phyloP scores from a whole-genome alignment of 2,113 vertebrate genomes.

The Anolis sagrei region DNA sequence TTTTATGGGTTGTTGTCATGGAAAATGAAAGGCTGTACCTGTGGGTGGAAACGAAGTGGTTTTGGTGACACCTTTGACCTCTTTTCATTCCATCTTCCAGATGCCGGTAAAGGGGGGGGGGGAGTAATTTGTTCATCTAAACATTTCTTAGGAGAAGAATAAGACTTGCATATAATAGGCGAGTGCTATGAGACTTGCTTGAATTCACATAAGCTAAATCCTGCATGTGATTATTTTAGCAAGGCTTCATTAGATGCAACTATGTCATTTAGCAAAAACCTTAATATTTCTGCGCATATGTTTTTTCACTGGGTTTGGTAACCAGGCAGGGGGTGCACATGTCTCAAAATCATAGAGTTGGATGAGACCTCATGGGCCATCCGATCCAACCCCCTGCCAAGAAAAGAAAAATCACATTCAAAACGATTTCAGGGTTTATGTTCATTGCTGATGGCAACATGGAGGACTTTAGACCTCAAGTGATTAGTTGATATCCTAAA shows the following conservation, averaged over 20 bases:
- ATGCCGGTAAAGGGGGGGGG: too few species aligned
- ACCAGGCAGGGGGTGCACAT: not conserved
- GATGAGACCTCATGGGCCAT: too few species aligned
- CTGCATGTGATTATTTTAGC: not conserved
- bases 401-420: too few species aligned
- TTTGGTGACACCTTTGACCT: slow-evolving; percentile 26
- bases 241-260: not conserved
- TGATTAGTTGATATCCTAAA: too few species aligned
- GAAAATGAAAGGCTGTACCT: not conserved
- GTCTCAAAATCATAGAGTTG: too few species aligned
- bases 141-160: not conserved
- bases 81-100: slow-evolving; percentile 9
- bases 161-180: not conserved
- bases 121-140: not conserved
- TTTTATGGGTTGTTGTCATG: not conserved
- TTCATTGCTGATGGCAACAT: not conserved
- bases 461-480: not conserved
- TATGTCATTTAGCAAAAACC: not conserved
- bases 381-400: too few species aligned
- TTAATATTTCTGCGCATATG: not conserved
- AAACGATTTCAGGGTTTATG: not conserved
- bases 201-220: not conserved
- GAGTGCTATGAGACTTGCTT: not conserved
- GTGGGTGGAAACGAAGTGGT: slow-evolving; percentile 1
- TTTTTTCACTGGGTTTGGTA: not conserved